A percentile compares a stretch with the other conserved stretches of the same genome.
Evolutionary conservation across 2,113 vertebrate genomes (phyloP).

Genomic region (Oreotragus oreotragus): DNA sequence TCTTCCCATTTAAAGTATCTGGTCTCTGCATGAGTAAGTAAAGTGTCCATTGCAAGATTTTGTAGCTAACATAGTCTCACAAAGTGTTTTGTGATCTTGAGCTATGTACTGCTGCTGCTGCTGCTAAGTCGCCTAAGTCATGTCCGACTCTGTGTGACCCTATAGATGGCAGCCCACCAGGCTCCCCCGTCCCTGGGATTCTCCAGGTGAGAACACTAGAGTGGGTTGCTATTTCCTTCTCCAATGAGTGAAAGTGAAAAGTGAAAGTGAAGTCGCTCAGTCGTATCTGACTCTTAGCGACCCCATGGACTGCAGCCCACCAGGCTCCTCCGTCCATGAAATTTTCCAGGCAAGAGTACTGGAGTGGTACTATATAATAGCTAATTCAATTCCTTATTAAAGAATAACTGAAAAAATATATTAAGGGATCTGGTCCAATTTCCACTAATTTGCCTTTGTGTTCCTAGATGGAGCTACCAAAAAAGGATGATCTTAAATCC

Average conservation of each 20-base stretch:
- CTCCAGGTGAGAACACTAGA: too few species aligned
- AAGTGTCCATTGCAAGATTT: neutral
- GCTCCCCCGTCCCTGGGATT: too few species aligned
- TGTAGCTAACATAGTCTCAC: neutral
- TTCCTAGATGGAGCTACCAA: neutral
- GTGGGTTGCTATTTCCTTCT: too few species aligned
- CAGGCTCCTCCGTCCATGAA: too few species aligned
- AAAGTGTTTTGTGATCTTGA: neutral
- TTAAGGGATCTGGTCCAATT: neutral
- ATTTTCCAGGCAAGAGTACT: too few species aligned
- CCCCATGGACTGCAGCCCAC: too few species aligned
- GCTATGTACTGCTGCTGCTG: neutral
- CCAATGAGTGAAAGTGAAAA: too few species aligned
- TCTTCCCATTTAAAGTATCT: neutral
- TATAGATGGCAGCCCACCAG: too few species aligned
- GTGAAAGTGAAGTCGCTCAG: too few species aligned
- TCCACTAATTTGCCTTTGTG: neutral
- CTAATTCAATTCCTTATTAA: neutral
- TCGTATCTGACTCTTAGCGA: too few species aligned
- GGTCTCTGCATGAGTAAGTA: neutral
- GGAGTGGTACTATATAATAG: neutral
- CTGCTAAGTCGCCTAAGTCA: too few species aligned
- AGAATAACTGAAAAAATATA: neutral
- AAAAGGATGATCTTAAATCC: neutral
- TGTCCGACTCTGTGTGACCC: too few species aligned